phyloP scores from a whole-genome alignment of 2,888 invertebrate genomes.

The Phymatocera aterrima region DNA sequence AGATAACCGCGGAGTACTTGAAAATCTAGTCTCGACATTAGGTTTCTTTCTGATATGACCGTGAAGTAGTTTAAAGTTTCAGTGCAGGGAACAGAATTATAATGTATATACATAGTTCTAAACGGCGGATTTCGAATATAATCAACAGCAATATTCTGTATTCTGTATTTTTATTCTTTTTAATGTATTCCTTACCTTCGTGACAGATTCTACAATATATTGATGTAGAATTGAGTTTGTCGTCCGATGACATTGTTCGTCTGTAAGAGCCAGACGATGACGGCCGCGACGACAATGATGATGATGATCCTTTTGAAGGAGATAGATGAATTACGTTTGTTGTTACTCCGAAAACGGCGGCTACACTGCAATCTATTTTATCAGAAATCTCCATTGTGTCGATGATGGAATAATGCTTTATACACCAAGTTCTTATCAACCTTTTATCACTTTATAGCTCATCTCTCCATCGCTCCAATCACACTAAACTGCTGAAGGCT shows the following conservation, averaged over 20 bases:
- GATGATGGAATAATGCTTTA: not conserved
- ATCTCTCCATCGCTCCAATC: slow-evolving; percentile 14
- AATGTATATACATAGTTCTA: too few relatives aligned
- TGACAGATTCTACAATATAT: slow-evolving; percentile 76
- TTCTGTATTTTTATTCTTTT: too few relatives aligned
- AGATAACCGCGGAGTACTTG: too few relatives aligned
- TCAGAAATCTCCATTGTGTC: not conserved
- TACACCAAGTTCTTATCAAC: not conserved
- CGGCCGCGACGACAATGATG: not conserved
- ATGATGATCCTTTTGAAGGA: not conserved
- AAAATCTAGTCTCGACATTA: too few relatives aligned
- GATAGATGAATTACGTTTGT: not conserved
- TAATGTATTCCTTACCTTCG: slow-evolving; percentile 67
- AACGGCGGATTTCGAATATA: too few relatives aligned
- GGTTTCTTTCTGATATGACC: too few relatives aligned
- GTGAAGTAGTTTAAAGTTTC: too few relatives aligned
- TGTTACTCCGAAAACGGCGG: not conserved
- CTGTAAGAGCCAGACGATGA: not conserved
- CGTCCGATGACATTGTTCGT: slow-evolving; percentile 45
- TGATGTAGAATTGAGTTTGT: slow-evolving; percentile 54
- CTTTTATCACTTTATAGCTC: not conserved
- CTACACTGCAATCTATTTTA: slow-evolving; percentile 4
- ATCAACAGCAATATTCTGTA: too few relatives aligned
- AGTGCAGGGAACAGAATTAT: too few relatives aligned
- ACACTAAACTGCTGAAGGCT: not conserved